Percentiles rank a stretch among this genome's conserved stretches.
phyloP scores from a whole-genome alignment of 2,888 invertebrate genomes.

The Alitta virens region DNA sequence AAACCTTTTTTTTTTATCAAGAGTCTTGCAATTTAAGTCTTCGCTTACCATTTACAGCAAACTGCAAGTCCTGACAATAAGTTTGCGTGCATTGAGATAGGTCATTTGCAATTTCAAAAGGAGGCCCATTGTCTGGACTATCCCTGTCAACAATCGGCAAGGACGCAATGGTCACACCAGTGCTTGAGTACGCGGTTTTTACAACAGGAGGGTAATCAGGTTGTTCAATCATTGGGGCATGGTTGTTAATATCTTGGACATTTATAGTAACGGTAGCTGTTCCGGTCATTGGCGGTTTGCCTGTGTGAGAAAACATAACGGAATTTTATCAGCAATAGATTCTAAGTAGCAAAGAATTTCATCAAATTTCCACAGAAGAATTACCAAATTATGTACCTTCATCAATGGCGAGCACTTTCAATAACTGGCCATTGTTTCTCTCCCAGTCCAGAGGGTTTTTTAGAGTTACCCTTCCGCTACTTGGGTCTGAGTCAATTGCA shows the following conservation, averaged over 20 bases:
- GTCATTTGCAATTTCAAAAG: slow-evolving; percentile 68
- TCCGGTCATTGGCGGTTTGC: slow-evolving; percentile 59
- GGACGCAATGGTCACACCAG: slow-evolving; percentile 51
- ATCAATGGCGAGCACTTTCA: slow-evolving; percentile 50
- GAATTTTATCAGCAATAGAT: too few species aligned
- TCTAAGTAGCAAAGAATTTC: too few species aligned
- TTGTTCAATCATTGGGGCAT: slow-evolving; percentile 82
- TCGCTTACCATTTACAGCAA: neutral
- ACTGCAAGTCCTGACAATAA: slow-evolving; percentile 6
- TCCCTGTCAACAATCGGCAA: slow-evolving; percentile 45
- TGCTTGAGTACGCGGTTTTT: slow-evolving; percentile 47
- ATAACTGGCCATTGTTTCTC: slow-evolving; percentile 31
- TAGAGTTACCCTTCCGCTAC: slow-evolving; percentile 24
- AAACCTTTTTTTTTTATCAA: too few species aligned
- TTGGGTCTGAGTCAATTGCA: slow-evolving; percentile 3
- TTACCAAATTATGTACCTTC: too few species aligned
- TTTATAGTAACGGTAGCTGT: slow-evolving; percentile 93
- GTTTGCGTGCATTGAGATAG: slow-evolving; percentile 1
- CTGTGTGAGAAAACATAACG: too few species aligned
- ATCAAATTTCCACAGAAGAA: too few species aligned
- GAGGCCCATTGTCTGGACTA: slow-evolving; percentile 60
- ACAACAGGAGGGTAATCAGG: slow-evolving; percentile 49
- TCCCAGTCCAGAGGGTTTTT: slow-evolving; percentile 42
- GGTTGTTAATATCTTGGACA: slow-evolving; percentile 93
- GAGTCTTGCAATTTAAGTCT: too few species aligned